Evolutionary conservation across 92 coral and sea anemone species (phyloP).

Genomic region (Porites divaricata): DNA sequence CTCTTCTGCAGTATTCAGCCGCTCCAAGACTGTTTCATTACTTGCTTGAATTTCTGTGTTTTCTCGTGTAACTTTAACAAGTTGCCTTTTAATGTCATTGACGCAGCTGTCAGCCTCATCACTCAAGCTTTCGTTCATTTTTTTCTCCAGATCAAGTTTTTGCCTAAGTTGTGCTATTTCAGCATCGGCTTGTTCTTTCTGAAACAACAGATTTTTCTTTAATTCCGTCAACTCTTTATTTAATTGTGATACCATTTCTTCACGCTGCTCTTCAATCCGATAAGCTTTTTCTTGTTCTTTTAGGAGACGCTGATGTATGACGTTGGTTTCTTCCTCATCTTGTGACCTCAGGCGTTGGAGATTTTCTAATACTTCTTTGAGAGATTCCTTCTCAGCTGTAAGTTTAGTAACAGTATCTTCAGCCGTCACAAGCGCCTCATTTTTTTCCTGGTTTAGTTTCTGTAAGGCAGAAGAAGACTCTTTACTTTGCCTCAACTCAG

Average conservation of each 20-base stretch:
- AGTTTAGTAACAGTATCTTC: constrained; percentile 12
- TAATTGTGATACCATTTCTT: constrained; percentile 69
- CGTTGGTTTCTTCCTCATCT: constrained; percentile 53
- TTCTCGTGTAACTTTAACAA: constrained; percentile 63
- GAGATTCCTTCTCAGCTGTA: constrained; percentile 52
- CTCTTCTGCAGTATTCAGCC: constrained; percentile 57
- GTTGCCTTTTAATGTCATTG: constrained; percentile 58
- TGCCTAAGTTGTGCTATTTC: constrained; percentile 78
- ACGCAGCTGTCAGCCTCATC: constrained; percentile 87
- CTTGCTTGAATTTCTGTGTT: constrained; percentile 53
- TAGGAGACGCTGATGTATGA: constrained; percentile 61
- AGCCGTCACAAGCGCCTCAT: neutral
- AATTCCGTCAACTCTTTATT: constrained; percentile 65
- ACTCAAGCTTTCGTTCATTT: constrained; percentile 72
- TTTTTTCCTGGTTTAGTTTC: constrained; percentile 17
- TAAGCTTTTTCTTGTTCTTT: constrained; percentile 62
- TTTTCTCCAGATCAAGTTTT: constrained; percentile 70
- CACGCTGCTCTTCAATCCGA: constrained; percentile 53
- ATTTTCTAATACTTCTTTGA: constrained; percentile 51
- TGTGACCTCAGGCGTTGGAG: constrained; percentile 43
- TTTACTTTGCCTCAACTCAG: constrained; percentile 30
- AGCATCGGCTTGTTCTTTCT: constrained; percentile 68
- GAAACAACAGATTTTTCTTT: constrained; percentile 36
- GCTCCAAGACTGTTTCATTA: constrained; percentile 53
- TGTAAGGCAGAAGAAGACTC: constrained; percentile 19